phyloP scores from a whole-genome alignment of 2,797 vertebrate genomes.

The Cheracebus regulus region DNA sequence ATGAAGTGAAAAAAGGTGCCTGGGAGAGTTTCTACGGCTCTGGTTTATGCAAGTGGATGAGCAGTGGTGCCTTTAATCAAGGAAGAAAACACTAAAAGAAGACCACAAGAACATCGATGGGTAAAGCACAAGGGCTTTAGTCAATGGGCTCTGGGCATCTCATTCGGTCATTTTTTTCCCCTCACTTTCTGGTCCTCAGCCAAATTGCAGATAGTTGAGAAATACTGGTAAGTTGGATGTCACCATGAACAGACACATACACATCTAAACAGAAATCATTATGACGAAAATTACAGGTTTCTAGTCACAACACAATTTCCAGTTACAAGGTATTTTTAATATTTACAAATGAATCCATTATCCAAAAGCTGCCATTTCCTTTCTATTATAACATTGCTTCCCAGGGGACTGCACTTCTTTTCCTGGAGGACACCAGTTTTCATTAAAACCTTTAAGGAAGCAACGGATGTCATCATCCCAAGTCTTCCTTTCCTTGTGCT shows the following conservation, averaged over 20 bases:
- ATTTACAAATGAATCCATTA: constrained; percentile 26
- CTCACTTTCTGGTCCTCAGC: background rate
- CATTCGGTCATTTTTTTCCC: background rate
- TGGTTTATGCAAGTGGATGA: background rate
- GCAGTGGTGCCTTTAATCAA: background rate
- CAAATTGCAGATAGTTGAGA: constrained; percentile 6
- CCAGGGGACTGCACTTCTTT: constrained; percentile 87
- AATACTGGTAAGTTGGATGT: background rate
- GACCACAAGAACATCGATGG: background rate
- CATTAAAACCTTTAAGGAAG: constrained; percentile 87
- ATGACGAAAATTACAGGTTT: constrained; percentile 30
- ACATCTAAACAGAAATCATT: background rate
- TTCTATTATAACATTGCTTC: constrained; percentile 83
- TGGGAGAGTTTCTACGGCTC: background rate
- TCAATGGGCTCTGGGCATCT: background rate
- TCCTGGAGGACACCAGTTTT: constrained; percentile 85
- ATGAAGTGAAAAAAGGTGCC: background rate
- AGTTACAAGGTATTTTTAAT: constrained; percentile 18
- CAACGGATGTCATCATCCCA: constrained; percentile 84
- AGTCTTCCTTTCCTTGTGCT: constrained; percentile 69
- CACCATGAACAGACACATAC: background rate
- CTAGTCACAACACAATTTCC: background rate
- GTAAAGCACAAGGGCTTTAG: background rate
- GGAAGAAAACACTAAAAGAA: background rate
- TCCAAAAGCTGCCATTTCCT: constrained; percentile 9